Percentiles rank a stretch among this genome's conserved stretches.
These are phyloP conservation scores for Actinemys pallida DNA, from an alignment of 2,113 vertebrate species.

Conservation along the genomic window DNA sequence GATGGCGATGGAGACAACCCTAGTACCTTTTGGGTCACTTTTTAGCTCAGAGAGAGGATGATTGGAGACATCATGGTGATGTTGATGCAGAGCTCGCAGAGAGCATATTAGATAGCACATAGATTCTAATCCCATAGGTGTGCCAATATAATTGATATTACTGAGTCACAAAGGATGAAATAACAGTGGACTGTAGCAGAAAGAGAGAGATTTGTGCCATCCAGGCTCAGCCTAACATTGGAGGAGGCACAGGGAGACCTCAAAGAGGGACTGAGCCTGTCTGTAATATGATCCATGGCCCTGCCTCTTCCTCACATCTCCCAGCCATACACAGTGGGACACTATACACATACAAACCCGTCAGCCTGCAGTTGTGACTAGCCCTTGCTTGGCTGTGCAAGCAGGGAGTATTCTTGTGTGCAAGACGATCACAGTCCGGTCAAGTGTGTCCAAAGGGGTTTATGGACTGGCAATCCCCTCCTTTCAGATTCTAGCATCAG, in stretches of 20 bases:
- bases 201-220: background rate
- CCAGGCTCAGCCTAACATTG: background rate
- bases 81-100: background rate
- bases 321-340: background rate
- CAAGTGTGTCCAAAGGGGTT: background rate
- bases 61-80: background rate
- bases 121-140: background rate
- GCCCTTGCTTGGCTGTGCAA: background rate
- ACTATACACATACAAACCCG: background rate
- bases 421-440: background rate
- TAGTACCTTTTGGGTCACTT: background rate
- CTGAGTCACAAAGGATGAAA: background rate
- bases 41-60: background rate
- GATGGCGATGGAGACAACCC: background rate
- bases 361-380: background rate
- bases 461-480: background rate
- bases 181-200: background rate
- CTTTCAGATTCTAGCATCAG: background rate
- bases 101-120: background rate
- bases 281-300: background rate
- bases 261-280: background rate
- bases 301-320: background rate
- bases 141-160: background rate
- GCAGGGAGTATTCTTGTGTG: background rate
- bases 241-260: background rate